phyloP scores from a whole-genome alignment of 2,888 invertebrate species.

The Sipha maydis region DNA sequence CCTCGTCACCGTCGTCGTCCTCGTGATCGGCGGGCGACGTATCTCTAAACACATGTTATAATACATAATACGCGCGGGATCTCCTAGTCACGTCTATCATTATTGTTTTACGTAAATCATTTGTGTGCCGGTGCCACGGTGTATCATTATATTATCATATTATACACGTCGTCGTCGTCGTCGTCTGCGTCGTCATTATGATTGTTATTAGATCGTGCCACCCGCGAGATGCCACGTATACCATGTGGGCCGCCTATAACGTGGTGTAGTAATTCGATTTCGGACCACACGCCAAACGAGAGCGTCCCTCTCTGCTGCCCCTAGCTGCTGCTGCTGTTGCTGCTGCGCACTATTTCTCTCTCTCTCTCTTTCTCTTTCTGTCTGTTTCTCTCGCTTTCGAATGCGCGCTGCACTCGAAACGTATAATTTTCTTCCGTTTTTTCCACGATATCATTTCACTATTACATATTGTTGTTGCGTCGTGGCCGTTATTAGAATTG shows the following conservation, averaged over 20 bases:
- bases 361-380: not conserved
- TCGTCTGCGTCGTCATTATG: not conserved
- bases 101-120: slow-evolving; percentile 47
- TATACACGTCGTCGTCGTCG: not conserved
- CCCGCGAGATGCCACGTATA: slow-evolving; percentile 35
- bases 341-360: not conserved
- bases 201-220: slow-evolving; percentile 46
- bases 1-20: not conserved
- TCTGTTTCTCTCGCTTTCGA: not conserved
- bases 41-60: too few species aligned
- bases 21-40: too few species aligned
- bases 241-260: slow-evolving; percentile 8
- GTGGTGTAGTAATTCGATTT: slow-evolving; percentile 40
- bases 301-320: not conserved
- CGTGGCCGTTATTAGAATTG: too few species aligned
- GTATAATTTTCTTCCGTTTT: slow-evolving; percentile 27
- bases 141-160: not conserved
- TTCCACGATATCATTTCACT: not conserved
- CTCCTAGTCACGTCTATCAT: not conserved
- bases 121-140: not conserved
- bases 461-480: not conserved
- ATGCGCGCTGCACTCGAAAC: not conserved
- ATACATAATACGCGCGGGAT: not conserved
- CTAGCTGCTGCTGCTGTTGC: not conserved
- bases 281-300: slow-evolving; percentile 57